phyloP scores from a whole-genome alignment of 2,888 invertebrate species.

The Lithophane socia region DNA sequence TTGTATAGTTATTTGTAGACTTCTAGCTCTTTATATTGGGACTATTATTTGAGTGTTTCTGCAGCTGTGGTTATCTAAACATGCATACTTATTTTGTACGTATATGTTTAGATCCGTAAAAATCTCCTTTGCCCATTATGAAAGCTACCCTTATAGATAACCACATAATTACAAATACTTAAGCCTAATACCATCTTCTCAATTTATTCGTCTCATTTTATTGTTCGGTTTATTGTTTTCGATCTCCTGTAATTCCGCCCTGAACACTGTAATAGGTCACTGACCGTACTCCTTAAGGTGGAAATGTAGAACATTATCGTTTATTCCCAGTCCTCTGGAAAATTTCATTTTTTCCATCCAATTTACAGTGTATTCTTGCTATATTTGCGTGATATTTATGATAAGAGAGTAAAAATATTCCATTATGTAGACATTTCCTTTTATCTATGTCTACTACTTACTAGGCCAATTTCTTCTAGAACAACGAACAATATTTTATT shows the following conservation, averaged over 20 bases:
- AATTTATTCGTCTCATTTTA: conserved; percentile 29
- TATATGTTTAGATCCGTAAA: no score
- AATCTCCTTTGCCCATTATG: no score
- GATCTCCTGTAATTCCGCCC: conserved; percentile 20
- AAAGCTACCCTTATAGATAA: background rate
- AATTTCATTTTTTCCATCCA: conserved; percentile 33
- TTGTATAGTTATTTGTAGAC: no score
- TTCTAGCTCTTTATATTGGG: no score
- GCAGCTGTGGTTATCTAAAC: no score
- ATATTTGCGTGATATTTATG: conserved; percentile 29
- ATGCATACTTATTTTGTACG: no score
- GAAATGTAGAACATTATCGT: conserved; percentile 30
- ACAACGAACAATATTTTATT: conserved; percentile 5
- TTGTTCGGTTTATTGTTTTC: conserved; percentile 23
- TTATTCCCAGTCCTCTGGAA: conserved; percentile 33
- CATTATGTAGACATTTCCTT: conserved; percentile 2
- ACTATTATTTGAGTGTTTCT: no score
- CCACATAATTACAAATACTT: conserved; percentile 7
- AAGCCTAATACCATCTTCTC: conserved; percentile 2
- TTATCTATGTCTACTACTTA: conserved; percentile 21
- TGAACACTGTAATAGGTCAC: conserved; percentile 21
- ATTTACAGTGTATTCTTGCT: conserved; percentile 14
- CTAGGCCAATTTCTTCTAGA: conserved; percentile 3
- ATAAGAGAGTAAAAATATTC: conserved; percentile 18
- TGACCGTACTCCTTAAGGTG: conserved; percentile 22